These are phyloP conservation scores for Astyanax mexicanus DNA, from an alignment of 2,797 vertebrate genomes.

Conservation along the genomic window DNA sequence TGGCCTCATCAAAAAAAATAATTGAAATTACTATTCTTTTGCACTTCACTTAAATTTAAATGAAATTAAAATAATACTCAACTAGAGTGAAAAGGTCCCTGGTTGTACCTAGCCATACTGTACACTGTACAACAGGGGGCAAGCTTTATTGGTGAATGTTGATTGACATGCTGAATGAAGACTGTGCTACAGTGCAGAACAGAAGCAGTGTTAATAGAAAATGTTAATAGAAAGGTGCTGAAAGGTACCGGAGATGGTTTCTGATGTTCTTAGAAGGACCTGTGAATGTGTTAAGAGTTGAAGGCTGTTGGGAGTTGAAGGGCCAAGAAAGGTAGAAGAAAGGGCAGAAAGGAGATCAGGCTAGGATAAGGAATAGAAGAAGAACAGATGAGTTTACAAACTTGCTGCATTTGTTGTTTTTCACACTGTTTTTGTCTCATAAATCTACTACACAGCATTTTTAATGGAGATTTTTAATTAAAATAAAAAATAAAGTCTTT, in stretches of 20 bases:
- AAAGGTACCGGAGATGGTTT: not conserved
- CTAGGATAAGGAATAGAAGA: not conserved
- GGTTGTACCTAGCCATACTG: not conserved
- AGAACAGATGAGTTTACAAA: not conserved
- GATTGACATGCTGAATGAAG: no score
- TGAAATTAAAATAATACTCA: not conserved
- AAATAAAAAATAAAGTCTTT: no score
- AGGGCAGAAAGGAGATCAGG: not conserved
- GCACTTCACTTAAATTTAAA: constrained; percentile 6
- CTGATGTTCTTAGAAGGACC: not conserved
- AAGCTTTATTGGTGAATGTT: not conserved
- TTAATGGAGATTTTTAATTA: no score
- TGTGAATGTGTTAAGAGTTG: not conserved
- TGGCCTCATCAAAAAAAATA: not conserved
- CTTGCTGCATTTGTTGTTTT: not conserved
- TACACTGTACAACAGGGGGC: not conserved
- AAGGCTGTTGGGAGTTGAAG: not conserved
- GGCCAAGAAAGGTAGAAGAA: not conserved
- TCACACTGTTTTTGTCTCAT: not conserved
- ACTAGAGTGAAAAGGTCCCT: not conserved
- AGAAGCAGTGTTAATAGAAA: not conserved
- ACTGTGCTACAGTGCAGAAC: not conserved
- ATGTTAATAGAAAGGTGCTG: not conserved
- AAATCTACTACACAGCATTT: no score
- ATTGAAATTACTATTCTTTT: not conserved